phyloP scores from a whole-genome alignment of 1,140 invertebrate genomes.

The Drosophila asahinai region DNA sequence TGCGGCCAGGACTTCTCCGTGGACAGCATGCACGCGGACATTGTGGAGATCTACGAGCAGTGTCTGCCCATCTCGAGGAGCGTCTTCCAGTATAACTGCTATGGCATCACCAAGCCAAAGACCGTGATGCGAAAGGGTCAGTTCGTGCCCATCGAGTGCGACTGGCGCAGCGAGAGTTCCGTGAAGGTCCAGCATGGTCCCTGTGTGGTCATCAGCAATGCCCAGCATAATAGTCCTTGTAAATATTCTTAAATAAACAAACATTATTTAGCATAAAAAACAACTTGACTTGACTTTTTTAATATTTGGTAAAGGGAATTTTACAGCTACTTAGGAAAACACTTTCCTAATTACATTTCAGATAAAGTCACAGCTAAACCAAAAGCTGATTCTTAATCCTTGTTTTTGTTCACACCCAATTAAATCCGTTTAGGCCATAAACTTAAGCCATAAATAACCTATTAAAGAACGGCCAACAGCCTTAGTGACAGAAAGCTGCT shows the following conservation, averaged over 20 bases:
- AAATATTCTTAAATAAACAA: constrained; percentile 54
- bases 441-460: constrained; percentile 5
- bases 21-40: constrained; percentile 68
- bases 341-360: too few species aligned
- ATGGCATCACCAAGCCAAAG: constrained; percentile 68
- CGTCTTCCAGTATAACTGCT: constrained; percentile 58
- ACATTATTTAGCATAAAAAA: constrained; percentile 27
- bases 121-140: constrained; percentile 60
- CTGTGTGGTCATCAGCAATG: constrained; percentile 68
- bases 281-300: too few species aligned
- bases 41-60: constrained; percentile 71
- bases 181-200: constrained; percentile 65
- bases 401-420: background rate
- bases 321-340: too few species aligned
- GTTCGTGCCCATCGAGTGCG: constrained; percentile 70
- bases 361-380: background rate
- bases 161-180: constrained; percentile 63
- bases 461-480: background rate
- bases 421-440: background rate
- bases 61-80: constrained; percentile 68
- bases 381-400: background rate
- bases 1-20: constrained; percentile 68
- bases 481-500: background rate
- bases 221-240: constrained; percentile 56
- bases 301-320: background rate